Conservation (phyloP, 2,113 vertebrate genomes). For the Conger conger region DNA sequence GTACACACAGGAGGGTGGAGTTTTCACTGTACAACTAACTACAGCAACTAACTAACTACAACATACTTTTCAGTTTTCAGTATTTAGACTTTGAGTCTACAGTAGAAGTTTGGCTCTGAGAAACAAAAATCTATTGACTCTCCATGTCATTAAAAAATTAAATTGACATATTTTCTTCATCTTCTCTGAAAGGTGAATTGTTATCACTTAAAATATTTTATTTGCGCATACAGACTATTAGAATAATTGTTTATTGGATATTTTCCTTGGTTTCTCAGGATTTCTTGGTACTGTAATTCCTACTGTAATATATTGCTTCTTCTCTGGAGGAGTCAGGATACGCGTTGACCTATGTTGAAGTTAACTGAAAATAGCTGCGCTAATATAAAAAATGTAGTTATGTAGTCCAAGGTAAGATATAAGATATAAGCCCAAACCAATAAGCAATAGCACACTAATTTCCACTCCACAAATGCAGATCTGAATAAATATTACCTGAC, state of each 20-base stretch:
- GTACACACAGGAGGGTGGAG: not conserved
- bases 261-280: slow-evolving; percentile 19
- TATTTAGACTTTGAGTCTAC: not conserved
- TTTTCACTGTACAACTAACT: not conserved
- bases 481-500: not conserved
- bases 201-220: not conserved
- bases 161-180: not conserved
- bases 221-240: not conserved
- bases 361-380: not conserved
- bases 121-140: not conserved
- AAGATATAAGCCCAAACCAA: too few species aligned
- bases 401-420: not conserved
- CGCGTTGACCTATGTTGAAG: not conserved
- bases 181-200: not conserved
- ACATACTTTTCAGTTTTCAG: not conserved
- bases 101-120: not conserved
- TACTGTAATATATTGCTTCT: not conserved
- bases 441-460: not conserved
- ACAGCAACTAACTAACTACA: too few species aligned
- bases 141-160: not conserved
- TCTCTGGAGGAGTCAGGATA: slow-evolving; percentile 10
- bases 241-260: not conserved
- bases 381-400: not conserved
- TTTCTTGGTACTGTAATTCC: slow-evolving; percentile 19
- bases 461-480: not conserved